phyloP scores from a whole-genome alignment of 2,888 invertebrate genomes.

The Papilio gigon region DNA sequence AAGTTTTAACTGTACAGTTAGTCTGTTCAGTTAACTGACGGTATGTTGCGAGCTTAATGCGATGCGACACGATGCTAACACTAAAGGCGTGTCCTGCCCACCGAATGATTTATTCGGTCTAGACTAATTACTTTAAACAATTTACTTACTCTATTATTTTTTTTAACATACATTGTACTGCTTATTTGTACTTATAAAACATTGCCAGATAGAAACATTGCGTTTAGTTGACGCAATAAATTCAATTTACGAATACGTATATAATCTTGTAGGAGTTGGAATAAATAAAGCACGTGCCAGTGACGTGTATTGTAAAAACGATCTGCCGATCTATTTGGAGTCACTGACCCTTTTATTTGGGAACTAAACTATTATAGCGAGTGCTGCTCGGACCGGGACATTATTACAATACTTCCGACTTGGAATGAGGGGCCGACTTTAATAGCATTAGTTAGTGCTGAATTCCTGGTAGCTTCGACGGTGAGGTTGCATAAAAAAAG shows the following conservation, averaged over 20 bases:
- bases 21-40: constrained; percentile 15
- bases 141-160: neutral
- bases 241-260: neutral
- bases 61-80: constrained; percentile 18
- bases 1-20: no score
- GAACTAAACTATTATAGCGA: constrained; percentile 19
- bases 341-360: constrained; percentile 35
- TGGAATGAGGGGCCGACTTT: constrained; percentile 5
- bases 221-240: neutral
- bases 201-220: neutral
- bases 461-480: neutral
- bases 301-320: neutral
- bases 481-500: neutral
- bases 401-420: constrained; percentile 31
- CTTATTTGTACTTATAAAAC: neutral
- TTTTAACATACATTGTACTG: neutral
- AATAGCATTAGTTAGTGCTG: constrained; percentile 3
- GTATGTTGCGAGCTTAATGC: neutral
- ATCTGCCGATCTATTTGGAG: neutral
- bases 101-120: constrained; percentile 31
- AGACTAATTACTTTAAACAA: constrained; percentile 25
- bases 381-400: constrained; percentile 15
- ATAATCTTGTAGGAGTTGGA: neutral
- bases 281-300: neutral
- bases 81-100: constrained; percentile 10